Conservation (phyloP, 2,888 invertebrate genomes). For the Stramonita haemastoma region DNA sequence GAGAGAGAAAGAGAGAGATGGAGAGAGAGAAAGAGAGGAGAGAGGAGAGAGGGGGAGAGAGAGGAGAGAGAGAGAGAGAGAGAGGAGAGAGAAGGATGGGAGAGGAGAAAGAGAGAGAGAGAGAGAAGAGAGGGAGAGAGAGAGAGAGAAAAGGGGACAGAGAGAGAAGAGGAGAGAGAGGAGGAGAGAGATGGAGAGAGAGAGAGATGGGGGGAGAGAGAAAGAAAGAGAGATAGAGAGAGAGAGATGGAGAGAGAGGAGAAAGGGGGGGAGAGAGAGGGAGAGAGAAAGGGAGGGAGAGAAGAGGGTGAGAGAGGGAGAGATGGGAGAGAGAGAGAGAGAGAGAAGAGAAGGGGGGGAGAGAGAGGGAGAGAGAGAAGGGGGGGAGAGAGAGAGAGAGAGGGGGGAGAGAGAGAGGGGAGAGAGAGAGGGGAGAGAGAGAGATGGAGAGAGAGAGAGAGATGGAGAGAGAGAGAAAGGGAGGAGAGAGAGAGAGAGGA, state of each 20-base stretch:
- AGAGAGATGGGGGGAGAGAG: background rate
- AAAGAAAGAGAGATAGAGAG: background rate
- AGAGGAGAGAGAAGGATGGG: background rate
- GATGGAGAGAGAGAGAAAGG: too few species aligned
- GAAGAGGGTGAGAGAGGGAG: too few species aligned
- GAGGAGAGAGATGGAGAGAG: background rate
- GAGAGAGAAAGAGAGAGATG: background rate
- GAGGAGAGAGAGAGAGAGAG: background rate
- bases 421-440: background rate
- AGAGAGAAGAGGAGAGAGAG: background rate
- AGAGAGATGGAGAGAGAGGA: background rate
- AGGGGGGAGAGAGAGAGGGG: background rate
- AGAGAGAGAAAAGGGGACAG: background rate
- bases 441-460: too few species aligned
- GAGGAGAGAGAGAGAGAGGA: background rate
- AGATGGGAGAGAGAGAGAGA: too few species aligned
- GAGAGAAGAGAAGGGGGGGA: too few species aligned
- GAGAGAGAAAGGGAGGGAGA: too few species aligned
- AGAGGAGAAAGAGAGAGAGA: background rate
- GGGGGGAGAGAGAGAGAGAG: background rate
- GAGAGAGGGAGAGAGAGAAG: too few species aligned
- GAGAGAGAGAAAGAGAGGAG: background rate
- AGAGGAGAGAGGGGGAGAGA: background rate
- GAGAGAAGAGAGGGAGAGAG: background rate
- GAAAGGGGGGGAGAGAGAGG: background rate